Conservation (phyloP, 2,888 invertebrate species). For the Apodemia hepburni region DNA sequence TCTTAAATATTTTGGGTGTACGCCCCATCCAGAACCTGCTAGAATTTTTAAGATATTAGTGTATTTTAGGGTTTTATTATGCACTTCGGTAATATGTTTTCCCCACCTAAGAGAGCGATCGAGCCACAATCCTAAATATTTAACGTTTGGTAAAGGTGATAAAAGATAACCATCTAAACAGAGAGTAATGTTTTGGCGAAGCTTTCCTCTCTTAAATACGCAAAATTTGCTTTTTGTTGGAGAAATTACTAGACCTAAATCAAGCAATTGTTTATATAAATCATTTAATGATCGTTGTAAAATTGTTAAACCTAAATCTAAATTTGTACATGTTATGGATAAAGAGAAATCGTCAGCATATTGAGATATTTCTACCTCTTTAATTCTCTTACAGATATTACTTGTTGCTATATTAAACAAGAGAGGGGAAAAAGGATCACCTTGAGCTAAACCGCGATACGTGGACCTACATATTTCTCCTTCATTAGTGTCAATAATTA, state of each 20-base stretch:
- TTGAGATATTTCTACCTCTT: constrained; percentile 11
- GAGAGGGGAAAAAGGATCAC: constrained; percentile 20
- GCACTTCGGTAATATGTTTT: constrained; percentile 16
- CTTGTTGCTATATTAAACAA: constrained; percentile 19
- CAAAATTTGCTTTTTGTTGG: constrained; percentile 14
- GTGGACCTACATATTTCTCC: background rate
- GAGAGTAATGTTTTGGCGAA: background rate
- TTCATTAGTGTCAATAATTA: constrained; percentile 12
- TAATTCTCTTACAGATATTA: constrained; percentile 8
- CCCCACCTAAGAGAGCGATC: constrained; percentile 11
- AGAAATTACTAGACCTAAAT: constrained; percentile 12
- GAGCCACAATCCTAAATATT: constrained; percentile 10
- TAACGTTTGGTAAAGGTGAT: background rate
- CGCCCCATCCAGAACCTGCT: background rate
- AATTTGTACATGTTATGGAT: background rate
- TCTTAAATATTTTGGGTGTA: too few relatives aligned
- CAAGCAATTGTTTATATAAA: background rate
- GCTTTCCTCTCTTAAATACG: constrained; percentile 13
- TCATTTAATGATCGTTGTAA: constrained; percentile 4
- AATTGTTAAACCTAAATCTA: background rate
- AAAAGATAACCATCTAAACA: background rate
- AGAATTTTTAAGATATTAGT: background rate
- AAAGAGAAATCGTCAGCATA: constrained; percentile 18
- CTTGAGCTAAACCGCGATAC: constrained; percentile 10
- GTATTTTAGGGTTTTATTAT: background rate